phyloP scores from a whole-genome alignment of 2,797 vertebrate species.

The Decapterus maruadsi region DNA sequence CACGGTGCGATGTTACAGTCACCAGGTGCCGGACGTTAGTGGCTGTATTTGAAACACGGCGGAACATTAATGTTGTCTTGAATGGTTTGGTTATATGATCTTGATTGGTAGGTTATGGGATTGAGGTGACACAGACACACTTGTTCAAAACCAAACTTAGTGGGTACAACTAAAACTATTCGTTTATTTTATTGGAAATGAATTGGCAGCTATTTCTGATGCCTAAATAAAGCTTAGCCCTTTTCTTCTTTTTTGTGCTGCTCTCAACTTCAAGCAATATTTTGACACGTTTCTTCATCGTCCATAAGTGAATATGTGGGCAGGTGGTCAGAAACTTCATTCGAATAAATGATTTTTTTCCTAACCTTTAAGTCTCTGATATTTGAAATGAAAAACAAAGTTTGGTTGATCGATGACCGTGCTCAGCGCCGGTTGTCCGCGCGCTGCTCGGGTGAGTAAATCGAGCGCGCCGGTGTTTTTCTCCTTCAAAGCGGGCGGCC shows the following conservation, averaged over 20 bases:
- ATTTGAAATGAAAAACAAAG: background rate
- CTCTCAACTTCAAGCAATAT: background rate
- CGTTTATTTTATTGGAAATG: background rate
- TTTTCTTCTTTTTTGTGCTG: background rate
- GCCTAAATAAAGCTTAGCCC: background rate
- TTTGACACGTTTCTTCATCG: background rate
- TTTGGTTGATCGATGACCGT: background rate
- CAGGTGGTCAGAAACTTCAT: too few species aligned
- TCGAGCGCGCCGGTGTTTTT: constrained; percentile 54
- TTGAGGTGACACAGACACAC: too few species aligned
- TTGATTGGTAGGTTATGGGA: too few species aligned
- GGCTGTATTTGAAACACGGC: background rate
- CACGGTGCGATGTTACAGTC: background rate
- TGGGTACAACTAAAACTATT: background rate
- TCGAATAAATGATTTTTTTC: too few species aligned
- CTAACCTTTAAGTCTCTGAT: too few species aligned
- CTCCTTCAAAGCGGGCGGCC: constrained; percentile 71
- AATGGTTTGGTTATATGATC: too few species aligned
- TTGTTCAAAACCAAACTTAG: background rate
- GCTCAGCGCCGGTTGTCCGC: background rate
- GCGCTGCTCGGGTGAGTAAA: background rate
- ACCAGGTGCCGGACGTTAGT: too few species aligned
- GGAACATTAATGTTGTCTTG: background rate
- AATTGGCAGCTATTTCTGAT: background rate
- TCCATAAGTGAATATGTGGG: too few species aligned